Percentiles rank a stretch among this genome's conserved stretches.
These are phyloP conservation scores for Melinaea menophilus DNA, from an alignment of 2,888 invertebrate species.

Conservation along the genomic window DNA sequence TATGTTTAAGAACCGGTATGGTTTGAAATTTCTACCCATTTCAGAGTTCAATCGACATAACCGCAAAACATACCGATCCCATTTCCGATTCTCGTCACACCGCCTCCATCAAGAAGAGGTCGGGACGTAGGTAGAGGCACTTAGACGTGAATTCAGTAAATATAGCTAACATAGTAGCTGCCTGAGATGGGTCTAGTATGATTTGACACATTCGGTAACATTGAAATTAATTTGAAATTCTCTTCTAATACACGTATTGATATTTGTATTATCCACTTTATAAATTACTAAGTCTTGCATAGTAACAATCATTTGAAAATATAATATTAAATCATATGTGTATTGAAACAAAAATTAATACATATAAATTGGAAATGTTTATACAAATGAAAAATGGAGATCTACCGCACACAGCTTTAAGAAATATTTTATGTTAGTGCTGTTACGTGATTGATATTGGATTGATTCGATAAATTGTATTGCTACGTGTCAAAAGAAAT, in stretches of 20 bases:
- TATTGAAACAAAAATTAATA: not conserved
- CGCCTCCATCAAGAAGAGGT: constrained; percentile 57
- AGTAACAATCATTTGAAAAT: not conserved
- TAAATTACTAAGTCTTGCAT: no score
- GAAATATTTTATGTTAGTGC: constrained; percentile 17
- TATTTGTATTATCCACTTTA: no score
- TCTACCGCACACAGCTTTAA: constrained; percentile 6
- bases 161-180: constrained; percentile 22
- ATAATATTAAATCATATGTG: not conserved
- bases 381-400: constrained; percentile 1
- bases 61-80: constrained; percentile 68
- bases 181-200: constrained; percentile 17
- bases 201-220: constrained; percentile 16
- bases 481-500: constrained; percentile 23
- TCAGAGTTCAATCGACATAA: constrained; percentile 69
- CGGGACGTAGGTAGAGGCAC: constrained; percentile 48
- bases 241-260: not conserved
- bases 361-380: not conserved
- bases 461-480: constrained; percentile 21
- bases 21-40: constrained; percentile 66
- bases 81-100: constrained; percentile 72
- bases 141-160: constrained; percentile 48
- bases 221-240: constrained; percentile 9
- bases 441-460: constrained; percentile 23
- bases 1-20: constrained; percentile 55